Conservation (phyloP, 64 coral and sea anemone genomes). For the Dendrophyllia cribrosa region DNA sequence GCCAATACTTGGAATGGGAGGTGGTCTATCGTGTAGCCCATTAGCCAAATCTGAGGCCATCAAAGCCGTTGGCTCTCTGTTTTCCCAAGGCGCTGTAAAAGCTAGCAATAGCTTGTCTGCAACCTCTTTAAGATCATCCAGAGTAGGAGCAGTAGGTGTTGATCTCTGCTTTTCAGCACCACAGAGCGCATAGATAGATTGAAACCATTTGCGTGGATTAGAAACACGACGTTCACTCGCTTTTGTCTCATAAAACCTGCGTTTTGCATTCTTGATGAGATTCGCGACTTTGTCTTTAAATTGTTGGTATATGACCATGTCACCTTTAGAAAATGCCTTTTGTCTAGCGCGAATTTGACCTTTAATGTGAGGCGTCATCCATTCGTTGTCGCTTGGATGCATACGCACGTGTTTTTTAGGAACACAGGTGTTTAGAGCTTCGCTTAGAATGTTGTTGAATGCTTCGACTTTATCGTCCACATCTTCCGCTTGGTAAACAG, state of each 20-base stretch:
- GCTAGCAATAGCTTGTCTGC: no score
- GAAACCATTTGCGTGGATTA: slow-evolving; percentile 64
- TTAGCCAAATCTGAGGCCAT: slow-evolving; percentile 13
- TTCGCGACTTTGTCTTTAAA: slow-evolving; percentile 50
- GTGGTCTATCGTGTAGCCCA: slow-evolving; percentile 46
- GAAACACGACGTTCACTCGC: slow-evolving; percentile 42
- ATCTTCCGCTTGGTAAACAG: not conserved
- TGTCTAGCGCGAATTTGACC: slow-evolving; percentile 5
- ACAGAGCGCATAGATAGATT: slow-evolving; percentile 57
- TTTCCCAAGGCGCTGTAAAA: slow-evolving; percentile 4
- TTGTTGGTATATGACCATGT: slow-evolving; percentile 10
- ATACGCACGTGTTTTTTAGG: slow-evolving; percentile 17
- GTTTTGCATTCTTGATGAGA: slow-evolving; percentile 59
- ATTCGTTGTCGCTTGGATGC: slow-evolving; percentile 37
- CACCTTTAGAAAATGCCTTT: slow-evolving; percentile 32
- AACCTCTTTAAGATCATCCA: not conserved
- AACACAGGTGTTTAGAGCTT: slow-evolving; percentile 43
- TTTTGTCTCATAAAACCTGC: slow-evolving; percentile 57
- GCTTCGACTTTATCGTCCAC: not conserved
- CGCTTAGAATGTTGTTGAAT: no score
- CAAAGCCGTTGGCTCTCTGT: slow-evolving; percentile 22
- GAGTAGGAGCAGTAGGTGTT: not conserved
- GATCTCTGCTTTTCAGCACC: slow-evolving; percentile 28
- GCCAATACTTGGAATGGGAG: slow-evolving; percentile 50
- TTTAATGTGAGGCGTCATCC: slow-evolving; percentile 53